phyloP scores from a whole-genome alignment of 2,797 vertebrate genomes.

The Lagocephalus sceleratus region DNA sequence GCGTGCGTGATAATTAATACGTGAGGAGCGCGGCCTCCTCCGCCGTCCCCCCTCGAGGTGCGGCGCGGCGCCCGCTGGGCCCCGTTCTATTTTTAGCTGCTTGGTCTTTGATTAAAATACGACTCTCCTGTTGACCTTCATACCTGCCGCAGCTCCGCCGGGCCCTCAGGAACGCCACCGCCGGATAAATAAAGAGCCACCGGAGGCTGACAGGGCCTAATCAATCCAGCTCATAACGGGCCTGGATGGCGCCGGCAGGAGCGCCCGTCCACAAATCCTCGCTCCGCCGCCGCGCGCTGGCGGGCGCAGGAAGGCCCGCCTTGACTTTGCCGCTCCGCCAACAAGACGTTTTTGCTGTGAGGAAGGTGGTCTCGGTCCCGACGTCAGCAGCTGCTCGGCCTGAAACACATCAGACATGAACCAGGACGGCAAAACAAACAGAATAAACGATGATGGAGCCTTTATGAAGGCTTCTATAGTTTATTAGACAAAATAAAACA shows the following conservation, averaged over 20 bases:
- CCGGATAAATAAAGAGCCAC: constrained; percentile 56
- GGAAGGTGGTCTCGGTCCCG: too few relatives aligned
- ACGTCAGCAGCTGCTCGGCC: too few relatives aligned
- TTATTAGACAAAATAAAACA: too few relatives aligned
- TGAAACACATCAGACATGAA: too few relatives aligned
- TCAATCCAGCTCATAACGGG: constrained; percentile 40
- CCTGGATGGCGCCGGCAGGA: constrained; percentile 1
- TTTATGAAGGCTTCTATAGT: too few relatives aligned
- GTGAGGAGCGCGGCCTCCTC: constrained; percentile 35
- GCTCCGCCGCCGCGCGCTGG: background rate
- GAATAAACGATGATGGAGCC: too few relatives aligned
- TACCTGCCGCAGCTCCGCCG: constrained; percentile 64
- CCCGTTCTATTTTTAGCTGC: constrained; percentile 66
- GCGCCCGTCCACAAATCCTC: background rate
- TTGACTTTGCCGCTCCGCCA: too few relatives aligned
- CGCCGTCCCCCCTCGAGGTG: constrained; percentile 48
- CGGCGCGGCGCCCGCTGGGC: constrained; percentile 38
- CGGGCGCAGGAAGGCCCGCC: too few relatives aligned
- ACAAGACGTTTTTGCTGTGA: too few relatives aligned
- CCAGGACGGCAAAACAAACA: too few relatives aligned
- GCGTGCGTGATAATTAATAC: constrained; percentile 59
- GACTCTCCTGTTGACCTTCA: constrained; percentile 69
- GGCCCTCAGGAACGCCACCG: constrained; percentile 32
- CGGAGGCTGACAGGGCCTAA: constrained; percentile 53
- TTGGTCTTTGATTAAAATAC: constrained; percentile 74